Percentiles rank a stretch among this genome's conserved stretches.
These are phyloP conservation scores for Vombatus ursinus DNA, from an alignment of 2,113 vertebrate genomes.

Conservation along the genomic window DNA sequence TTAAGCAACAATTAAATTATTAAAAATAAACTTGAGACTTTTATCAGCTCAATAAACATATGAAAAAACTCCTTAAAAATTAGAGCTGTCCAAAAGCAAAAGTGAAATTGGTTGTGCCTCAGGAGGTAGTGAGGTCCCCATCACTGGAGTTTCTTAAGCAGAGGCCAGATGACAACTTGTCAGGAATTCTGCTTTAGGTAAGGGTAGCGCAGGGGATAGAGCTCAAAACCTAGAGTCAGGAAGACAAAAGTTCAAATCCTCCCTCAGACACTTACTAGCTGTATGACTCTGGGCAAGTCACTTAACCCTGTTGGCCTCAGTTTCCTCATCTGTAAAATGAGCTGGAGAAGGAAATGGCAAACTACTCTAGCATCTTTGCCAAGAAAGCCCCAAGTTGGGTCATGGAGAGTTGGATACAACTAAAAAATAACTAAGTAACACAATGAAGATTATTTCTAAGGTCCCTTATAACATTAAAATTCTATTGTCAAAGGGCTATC, in stretches of 20 bases:
- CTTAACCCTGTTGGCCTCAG: too few species aligned
- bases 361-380: too few species aligned
- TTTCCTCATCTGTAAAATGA: too few species aligned
- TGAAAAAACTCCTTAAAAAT: not conserved
- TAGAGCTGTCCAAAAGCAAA: not conserved
- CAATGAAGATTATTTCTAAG: not conserved
- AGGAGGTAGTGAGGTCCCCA: not conserved
- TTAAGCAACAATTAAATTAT: not conserved
- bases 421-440: too few species aligned
- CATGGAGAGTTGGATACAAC: too few species aligned
- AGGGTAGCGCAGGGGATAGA: too few species aligned
- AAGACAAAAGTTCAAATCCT: not conserved
- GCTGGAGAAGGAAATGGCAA: too few species aligned
- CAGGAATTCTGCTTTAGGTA: not conserved
- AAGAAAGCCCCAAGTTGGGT: too few species aligned
- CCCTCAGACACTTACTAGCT: too few species aligned
- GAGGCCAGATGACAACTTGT: not conserved
- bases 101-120: not conserved
- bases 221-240: not conserved
- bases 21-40: not conserved
- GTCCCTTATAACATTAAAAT: not conserved
- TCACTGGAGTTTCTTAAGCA: not conserved
- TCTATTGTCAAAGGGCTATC: not conserved
- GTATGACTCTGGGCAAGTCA: too few species aligned
- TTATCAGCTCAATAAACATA: not conserved